Percentiles rank a stretch among this genome's conserved stretches.
These are phyloP conservation scores for Corydoras sp. DNA, from an alignment of 2,113 vertebrate species.

Conservation along the genomic window DNA sequence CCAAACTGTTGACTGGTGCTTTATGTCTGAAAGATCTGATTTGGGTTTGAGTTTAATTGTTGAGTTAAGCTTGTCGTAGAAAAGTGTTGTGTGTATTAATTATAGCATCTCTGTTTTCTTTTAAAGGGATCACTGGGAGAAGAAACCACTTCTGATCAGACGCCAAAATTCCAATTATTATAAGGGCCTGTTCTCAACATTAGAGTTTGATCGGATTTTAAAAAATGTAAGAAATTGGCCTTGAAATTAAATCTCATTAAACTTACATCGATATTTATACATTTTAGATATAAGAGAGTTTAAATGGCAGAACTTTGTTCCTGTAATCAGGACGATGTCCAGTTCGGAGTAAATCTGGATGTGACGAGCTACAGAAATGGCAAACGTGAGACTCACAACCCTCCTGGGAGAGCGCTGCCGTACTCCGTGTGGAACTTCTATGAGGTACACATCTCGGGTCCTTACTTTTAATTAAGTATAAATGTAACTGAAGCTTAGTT, in stretches of 20 bases:
- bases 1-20: no score
- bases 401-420: constrained; percentile 78
- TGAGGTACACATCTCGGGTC: constrained; percentile 52
- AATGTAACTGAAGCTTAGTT: neutral
- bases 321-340: constrained; percentile 67
- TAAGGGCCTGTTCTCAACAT: constrained; percentile 84
- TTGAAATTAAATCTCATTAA: neutral
- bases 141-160: constrained; percentile 76
- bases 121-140: constrained; percentile 80
- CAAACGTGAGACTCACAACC: constrained; percentile 84
- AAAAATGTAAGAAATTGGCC: constrained; percentile 57
- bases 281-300: no score
- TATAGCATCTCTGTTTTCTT: neutral
- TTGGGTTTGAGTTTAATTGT: no score
- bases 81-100: neutral
- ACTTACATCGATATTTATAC: no score
- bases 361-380: constrained; percentile 85
- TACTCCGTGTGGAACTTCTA: constrained; percentile 87
- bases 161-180: constrained; percentile 78
- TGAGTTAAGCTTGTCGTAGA: no score
- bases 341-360: constrained; percentile 87
- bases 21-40: no score
- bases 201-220: constrained; percentile 79
- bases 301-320: no score
- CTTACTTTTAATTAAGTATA: no score